phyloP scores from a whole-genome alignment of 2,888 invertebrate genomes.

The Subacronicta megacephala region DNA sequence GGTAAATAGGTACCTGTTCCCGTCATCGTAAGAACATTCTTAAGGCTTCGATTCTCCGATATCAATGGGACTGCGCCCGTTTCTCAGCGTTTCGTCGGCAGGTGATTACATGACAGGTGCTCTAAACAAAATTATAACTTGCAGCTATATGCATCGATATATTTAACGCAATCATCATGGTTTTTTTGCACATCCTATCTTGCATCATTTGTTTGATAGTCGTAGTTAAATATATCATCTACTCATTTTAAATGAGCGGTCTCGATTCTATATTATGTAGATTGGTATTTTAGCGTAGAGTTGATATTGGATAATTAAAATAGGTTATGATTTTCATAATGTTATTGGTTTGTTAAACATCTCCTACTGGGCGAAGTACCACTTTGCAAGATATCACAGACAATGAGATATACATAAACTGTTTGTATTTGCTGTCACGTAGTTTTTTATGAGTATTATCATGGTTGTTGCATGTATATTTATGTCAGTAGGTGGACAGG shows the following conservation, averaged over 20 bases:
- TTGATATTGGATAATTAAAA: too few species aligned
- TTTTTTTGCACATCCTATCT: constrained; percentile 44
- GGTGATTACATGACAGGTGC: constrained; percentile 84
- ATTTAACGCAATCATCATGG: constrained; percentile 51
- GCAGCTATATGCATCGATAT: constrained; percentile 62
- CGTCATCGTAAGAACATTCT: not conserved
- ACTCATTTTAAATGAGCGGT: constrained; percentile 19
- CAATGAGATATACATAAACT: too few species aligned
- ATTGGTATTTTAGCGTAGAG: too few species aligned
- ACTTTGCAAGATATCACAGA: too few species aligned
- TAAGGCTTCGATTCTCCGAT: not conserved
- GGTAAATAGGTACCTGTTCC: not conserved
- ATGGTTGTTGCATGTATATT: too few species aligned
- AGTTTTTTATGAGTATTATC: too few species aligned
- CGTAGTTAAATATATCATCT: constrained; percentile 10
- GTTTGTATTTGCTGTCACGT: too few species aligned
- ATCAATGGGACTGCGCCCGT: constrained; percentile 48
- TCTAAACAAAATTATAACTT: constrained; percentile 73
- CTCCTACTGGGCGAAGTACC: too few species aligned
- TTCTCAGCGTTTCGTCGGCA: constrained; percentile 74
- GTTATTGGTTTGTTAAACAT: not conserved
- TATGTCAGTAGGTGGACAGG: too few species aligned
- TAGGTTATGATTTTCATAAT: too few species aligned
- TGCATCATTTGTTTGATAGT: constrained; percentile 43
- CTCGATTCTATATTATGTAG: too few species aligned